Base-by-base conservation (phyloP, 2,888 invertebrate species). In the Phalera bucephala region DNA sequence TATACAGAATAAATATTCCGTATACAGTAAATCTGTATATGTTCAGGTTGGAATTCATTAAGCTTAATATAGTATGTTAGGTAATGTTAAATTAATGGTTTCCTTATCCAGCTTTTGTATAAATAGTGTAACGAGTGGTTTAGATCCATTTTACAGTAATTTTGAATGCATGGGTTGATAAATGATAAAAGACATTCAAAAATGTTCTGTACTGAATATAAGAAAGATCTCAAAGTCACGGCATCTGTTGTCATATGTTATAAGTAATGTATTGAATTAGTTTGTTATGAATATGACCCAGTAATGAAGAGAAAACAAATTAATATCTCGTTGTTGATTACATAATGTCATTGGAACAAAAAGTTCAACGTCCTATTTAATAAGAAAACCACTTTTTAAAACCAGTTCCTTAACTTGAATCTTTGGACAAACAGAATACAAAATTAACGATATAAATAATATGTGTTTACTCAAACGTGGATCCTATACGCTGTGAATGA, bases 301-400 rank as follows among this genome's bases (percentile, higher is more conserved):
- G 56, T 65, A 64, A 58, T 58, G 52, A 48, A 73, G 75, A 71
- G 78, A 80, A 75, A 78, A 75, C 66, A 75, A 77, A 77, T 75
- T 74, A 71, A 67, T 73, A 69, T 66, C 67, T 58, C 65, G 63
- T 52, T 59, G 63, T 51, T 45, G 53, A 74, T 84, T 84, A 66
- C 68, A 64, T 76, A 82, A 85, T 60, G 40, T 33, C 61, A 68
- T 72, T 72, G 72, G 62, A 68, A 68, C 69, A 76, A 78, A 76
- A 80, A 83, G 85, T 83, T 85, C 84, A 85, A 80, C 72, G 82
- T 69, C 77, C 84, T 78, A 80, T 83, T 77, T 82, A 67, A 74
- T 71, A 74, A 64, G 73, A 77, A 78, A 82, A 80, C 81, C 75
- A 77, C 80, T 80, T 81, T 80, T 83, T 63, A 77, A 78, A 83